Evolutionary conservation across 2,888 invertebrate species (phyloP), one percentile per base, ranked within the genome.

Genomic region (Dryobota labecula): DNA sequence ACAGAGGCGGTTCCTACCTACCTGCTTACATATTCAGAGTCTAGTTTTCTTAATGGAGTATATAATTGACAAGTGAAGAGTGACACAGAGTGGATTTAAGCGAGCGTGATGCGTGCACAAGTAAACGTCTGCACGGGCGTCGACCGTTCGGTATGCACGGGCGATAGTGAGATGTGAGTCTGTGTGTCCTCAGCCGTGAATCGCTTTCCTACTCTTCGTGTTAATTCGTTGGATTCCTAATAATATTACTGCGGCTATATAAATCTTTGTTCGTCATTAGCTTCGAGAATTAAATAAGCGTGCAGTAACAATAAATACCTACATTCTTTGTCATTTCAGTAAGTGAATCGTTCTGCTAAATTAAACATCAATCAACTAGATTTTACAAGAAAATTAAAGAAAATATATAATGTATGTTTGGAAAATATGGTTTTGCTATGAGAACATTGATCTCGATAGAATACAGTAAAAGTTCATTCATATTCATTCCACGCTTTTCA

Each of bases 111-210:
- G 73, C 76, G 76, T 80, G 60, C 33, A 24, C 57, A 51, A 82
- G 71, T 76, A 76, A 68, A 70, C 66, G 65, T 75, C 24, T 63
- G 51, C 61, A 76, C 81, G 87, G 86, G 75, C 86, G 82, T 53
- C 83, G 88, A 84, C 84, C 89, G 84, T 57, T 57, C 5, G 90
- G 90, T 86, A 90, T 90, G 88, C 83, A 80, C 61, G 57, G 74
- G 82, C 79, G 83, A 87, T 75, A 88, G 85, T 86, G 82, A 89
- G 85, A 84, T 83, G 84, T 72, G 69, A n/a, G 33, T 45, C 75
- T 41, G 45, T 64, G 53, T 54, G 41, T 65, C 27, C 74, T 86
- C 86, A 88, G 78, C 85, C 88, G 87, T 89, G 84, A 88, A 90
- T 86, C 82, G 86, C 86, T 85, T 87, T 86, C 78, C 77, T 76